Evolutionary conservation across 1,140 invertebrate species (phyloP), one percentile per base, ranked within the genome.

Genomic region (Leguminivora glycinivorella): DNA sequence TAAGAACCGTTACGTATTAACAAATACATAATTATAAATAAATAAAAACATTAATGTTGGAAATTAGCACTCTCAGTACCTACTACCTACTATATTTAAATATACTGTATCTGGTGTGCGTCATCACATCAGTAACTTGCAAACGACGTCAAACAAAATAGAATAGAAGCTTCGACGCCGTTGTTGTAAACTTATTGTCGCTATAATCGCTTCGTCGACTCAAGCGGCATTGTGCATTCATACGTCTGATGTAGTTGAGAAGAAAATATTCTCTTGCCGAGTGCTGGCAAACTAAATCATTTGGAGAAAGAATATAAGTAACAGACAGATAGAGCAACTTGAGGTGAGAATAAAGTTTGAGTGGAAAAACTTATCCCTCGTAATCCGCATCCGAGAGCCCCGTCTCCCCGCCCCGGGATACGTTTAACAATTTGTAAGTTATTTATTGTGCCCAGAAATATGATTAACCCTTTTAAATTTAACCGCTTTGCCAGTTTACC

Each of bases 331-430:
- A 85, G 88, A 79, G 75, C 81, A 83, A 88, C 73, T 88, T 84
- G 86, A 91, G 89, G 87, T 91, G 86, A 87, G 86, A 91, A 91
- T 89, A 91, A 91, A 91, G 85, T 89, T 91, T 87, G 86, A 89
- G 89, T 89, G 83, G 84, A 89, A 91, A 89, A 91, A 91, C 81
- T 90, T 90, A 85, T 87, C 85, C 88, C 77, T 78, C 72, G 82
- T 81, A 88, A 88, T 84, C 86, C 73, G 80, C 79, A 83, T 75
- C 78, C 81, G 81, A 73, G 70, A 69, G 67, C 70, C 77, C 73
- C 77, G 74, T 79, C 81, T 84, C 83, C 83, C 73, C 84, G 79
- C 84, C 86, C 72, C 81, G 81, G 86, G 86, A 82, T 80, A 84
- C 85, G 83, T 89, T 87, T 84, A 88, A 88, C 85, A 88, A 89